Conservation (phyloP, 2,888 invertebrate species). For the Lasioglossum vierecki region DNA sequence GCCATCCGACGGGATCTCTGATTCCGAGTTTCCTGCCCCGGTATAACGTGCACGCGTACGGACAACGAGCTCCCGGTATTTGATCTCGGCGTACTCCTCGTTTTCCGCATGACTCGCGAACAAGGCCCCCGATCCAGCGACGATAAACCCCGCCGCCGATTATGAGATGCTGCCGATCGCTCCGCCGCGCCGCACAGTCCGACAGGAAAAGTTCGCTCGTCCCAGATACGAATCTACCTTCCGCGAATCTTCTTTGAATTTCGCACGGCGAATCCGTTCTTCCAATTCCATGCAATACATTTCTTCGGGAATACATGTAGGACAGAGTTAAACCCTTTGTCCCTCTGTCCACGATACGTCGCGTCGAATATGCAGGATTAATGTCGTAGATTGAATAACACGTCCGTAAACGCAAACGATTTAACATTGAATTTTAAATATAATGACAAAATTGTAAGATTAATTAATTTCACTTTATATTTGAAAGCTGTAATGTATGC, state of each 20-base stretch:
- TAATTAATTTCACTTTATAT: too few species aligned
- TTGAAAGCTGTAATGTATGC: too few species aligned
- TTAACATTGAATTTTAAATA: too few species aligned
- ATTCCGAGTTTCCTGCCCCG: conserved; percentile 76
- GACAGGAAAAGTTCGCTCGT: not conserved
- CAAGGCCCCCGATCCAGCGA: conserved; percentile 25
- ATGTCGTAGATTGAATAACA: too few species aligned
- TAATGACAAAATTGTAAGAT: too few species aligned
- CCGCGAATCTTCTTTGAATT: not conserved
- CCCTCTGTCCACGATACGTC: too few species aligned
- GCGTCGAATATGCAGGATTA: too few species aligned
- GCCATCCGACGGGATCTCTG: conserved; percentile 78
- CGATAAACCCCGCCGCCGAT: conserved; percentile 36
- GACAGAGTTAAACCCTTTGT: too few species aligned
- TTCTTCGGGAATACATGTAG: too few species aligned
- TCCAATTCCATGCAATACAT: not conserved
- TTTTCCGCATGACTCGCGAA: conserved; percentile 37
- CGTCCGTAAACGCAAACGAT: too few species aligned
- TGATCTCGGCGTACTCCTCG: conserved; percentile 57
- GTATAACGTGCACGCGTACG: conserved; percentile 54
- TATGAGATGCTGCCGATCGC: conserved; percentile 12
- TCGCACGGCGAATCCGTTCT: not conserved
- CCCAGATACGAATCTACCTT: conserved; percentile 5
- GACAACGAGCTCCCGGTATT: conserved; percentile 67
- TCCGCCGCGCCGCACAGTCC: not conserved